These are phyloP conservation scores for Troides aeacus DNA, from an alignment of 2,888 invertebrate species.

Conservation along the genomic window DNA sequence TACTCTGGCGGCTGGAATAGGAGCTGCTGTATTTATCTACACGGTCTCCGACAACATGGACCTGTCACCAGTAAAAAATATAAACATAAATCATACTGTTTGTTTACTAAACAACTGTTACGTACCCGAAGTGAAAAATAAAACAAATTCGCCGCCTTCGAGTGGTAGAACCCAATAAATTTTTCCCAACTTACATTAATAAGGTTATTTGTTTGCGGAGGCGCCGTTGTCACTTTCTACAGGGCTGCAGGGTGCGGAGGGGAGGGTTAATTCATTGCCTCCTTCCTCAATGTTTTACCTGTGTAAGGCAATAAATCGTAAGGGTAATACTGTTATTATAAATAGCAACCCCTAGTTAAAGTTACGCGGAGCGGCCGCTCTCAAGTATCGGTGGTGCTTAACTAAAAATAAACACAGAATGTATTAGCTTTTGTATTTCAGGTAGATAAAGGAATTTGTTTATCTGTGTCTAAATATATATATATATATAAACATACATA, in stretches of 20 bases:
- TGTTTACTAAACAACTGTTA: neutral
- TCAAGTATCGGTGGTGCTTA: neutral
- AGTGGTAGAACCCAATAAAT: neutral
- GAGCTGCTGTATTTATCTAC: no score
- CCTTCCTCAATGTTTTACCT: conserved; percentile 16
- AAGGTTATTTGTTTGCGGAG: conserved; percentile 19
- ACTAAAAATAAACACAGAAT: neutral
- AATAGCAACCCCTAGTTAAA: neutral
- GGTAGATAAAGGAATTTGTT: no score
- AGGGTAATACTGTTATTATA: conserved; percentile 2
- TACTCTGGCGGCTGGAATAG: no score
- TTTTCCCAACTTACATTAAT: conserved; percentile 8
- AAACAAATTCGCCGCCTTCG: neutral
- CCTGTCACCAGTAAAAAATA: neutral
- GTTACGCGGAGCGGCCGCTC: neutral
- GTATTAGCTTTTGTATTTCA: neutral
- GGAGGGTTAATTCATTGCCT: conserved; percentile 8
- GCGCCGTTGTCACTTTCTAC: conserved; percentile 8
- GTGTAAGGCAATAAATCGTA: conserved; percentile 2
- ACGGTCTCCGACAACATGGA: no score
- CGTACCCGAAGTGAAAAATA: neutral
- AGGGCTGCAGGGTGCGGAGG: neutral
- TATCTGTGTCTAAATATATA: no score
- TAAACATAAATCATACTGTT: neutral
- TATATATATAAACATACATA: no score